Evolutionary conservation across 2,113 vertebrate species (phyloP).

Genomic region (Ageneiosus marmoratus): DNA sequence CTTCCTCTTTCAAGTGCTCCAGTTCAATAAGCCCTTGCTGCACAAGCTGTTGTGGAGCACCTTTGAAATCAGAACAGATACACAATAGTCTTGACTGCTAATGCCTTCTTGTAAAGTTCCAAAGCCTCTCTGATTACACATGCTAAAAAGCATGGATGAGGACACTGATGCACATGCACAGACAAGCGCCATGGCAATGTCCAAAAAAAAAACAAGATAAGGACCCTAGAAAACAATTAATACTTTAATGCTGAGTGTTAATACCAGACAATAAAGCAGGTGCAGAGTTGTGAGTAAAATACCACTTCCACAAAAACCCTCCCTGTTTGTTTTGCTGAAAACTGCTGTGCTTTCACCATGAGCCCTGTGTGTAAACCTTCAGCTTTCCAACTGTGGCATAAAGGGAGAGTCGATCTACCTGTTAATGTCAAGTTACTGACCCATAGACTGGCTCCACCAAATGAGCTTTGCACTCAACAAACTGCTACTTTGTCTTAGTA

Average conservation of each 20-base stretch:
- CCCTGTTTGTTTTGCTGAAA: conserved; percentile 18
- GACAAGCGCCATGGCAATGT: conserved; percentile 46
- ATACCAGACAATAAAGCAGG: conserved; percentile 50
- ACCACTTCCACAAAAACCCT: background rate
- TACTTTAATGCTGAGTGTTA: conserved; percentile 65
- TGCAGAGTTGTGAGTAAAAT: conserved; percentile 45
- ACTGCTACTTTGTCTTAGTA: conserved; percentile 35
- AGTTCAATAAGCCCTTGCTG: conserved; percentile 77
- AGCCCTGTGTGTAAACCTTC: conserved; percentile 6
- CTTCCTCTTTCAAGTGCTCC: conserved; percentile 78
- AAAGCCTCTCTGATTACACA: conserved; percentile 73
- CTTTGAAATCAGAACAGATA: conserved; percentile 77
- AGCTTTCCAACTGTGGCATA: conserved; percentile 17
- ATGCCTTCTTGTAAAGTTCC: conserved; percentile 81
- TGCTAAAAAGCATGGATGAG: conserved; percentile 57
- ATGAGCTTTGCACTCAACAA: conserved; percentile 49
- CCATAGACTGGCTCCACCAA: conserved; percentile 37
- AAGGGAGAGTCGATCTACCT: conserved; percentile 39
- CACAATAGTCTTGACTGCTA: conserved; percentile 81
- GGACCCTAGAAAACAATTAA: conserved; percentile 70
- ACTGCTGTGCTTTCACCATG: conserved; percentile 4
- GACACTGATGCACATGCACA: conserved; percentile 45
- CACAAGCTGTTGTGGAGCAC: conserved; percentile 81
- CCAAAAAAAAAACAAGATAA: conserved; percentile 62
- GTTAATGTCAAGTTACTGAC: conserved; percentile 52